Evolutionary conservation across 2,113 vertebrate species (phyloP).

Genomic region (Perca schrenkii): DNA sequence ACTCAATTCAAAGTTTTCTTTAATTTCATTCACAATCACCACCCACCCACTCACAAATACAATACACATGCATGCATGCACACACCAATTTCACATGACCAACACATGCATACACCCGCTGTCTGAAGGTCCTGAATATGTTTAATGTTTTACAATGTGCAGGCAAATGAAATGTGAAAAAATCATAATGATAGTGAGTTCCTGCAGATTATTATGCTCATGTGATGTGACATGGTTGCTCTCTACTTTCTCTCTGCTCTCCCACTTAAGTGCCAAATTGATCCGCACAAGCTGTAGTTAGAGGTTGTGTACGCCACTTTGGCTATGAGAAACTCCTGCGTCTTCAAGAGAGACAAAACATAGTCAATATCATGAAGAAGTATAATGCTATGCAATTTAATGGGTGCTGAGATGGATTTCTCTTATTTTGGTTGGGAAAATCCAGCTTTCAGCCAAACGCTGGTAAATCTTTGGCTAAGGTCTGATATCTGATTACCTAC

Average conservation of each 20-base stretch:
- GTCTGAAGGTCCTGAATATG: background rate
- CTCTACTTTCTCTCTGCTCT: background rate
- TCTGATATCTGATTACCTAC: background rate
- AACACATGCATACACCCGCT: background rate
- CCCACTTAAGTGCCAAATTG: background rate
- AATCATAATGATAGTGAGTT: background rate
- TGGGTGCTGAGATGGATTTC: background rate
- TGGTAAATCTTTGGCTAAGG: background rate
- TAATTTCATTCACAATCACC: background rate
- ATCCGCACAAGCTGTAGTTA: background rate
- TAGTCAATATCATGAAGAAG: background rate
- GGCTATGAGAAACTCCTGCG: background rate
- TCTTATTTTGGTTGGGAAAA: background rate
- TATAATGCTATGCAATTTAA: background rate
- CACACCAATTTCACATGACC: background rate
- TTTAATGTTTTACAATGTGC: background rate
- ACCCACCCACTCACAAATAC: background rate
- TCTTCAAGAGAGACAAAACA: background rate
- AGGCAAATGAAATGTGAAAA: constrained; percentile 15
- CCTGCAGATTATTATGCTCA: constrained; percentile 20
- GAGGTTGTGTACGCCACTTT: background rate
- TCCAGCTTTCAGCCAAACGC: background rate
- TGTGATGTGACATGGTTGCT: constrained; percentile 36
- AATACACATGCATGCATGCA: background rate
- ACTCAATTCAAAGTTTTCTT: background rate